phyloP scores from a whole-genome alignment of 2,113 vertebrate genomes.

The Nothocercus nigrocapillus region DNA sequence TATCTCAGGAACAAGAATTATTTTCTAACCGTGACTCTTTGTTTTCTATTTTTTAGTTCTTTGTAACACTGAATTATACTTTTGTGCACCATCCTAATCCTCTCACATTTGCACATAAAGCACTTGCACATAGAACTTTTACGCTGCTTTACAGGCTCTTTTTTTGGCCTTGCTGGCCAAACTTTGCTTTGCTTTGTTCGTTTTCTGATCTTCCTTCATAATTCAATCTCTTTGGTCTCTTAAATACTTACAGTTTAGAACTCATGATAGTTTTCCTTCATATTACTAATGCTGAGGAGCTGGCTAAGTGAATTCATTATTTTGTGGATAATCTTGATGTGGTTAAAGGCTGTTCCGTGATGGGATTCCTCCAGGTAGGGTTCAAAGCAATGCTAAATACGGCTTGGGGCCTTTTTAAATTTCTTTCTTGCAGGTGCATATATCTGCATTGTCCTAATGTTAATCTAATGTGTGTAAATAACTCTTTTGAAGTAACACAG shows the following conservation, averaged over 20 bases:
- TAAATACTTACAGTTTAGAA: background rate
- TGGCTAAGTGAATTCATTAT: background rate
- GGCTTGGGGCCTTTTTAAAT: background rate
- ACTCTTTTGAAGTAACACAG: background rate
- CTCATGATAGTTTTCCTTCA: background rate
- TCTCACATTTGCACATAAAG: background rate
- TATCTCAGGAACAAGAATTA: constrained; percentile 33
- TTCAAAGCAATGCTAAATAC: constrained; percentile 51
- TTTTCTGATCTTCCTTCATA: background rate
- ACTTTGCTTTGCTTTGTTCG: background rate
- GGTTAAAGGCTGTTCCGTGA: background rate
- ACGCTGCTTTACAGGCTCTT: background rate
- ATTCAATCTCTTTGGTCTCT: background rate
- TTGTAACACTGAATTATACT: constrained; percentile 25
- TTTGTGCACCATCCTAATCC: constrained; percentile 28
- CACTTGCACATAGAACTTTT: background rate
- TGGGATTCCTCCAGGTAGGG: background rate
- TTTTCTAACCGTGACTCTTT: constrained; percentile 59
- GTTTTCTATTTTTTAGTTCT: constrained; percentile 41
- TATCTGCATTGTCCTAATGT: background rate
- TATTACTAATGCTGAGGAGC: background rate
- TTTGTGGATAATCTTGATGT: background rate
- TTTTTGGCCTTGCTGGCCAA: background rate
- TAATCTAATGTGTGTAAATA: constrained; percentile 28
- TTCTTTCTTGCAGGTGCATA: constrained; percentile 44